Percentiles rank a stretch among this genome's conserved stretches.
These are phyloP conservation scores for Eutrigla gurnardus DNA, from an alignment of 2,797 vertebrate species.

Conservation along the genomic window DNA sequence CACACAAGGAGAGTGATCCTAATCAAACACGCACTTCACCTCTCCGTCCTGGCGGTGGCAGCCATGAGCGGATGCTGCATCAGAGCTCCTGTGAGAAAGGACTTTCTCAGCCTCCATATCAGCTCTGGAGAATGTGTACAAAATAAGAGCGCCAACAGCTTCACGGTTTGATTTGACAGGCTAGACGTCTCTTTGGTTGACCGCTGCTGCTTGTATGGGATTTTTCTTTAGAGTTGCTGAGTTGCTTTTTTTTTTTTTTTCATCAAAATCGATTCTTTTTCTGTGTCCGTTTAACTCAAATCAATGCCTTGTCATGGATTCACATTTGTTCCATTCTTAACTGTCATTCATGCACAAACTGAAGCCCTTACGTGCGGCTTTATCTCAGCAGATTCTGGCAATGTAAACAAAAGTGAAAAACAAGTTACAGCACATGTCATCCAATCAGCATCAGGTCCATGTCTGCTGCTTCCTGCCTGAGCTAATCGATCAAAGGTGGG, in stretches of 20 bases:
- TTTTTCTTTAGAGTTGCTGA: conserved; percentile 21
- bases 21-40: conserved; percentile 32
- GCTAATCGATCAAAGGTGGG: conserved; percentile 72
- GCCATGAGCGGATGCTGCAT: conserved; percentile 37
- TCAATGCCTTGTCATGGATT: conserved; percentile 31
- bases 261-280: conserved; percentile 20
- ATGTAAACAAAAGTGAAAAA: conserved; percentile 58
- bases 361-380: conserved; percentile 7
- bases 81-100: conserved; percentile 17
- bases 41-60: conserved; percentile 59
- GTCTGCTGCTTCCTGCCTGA: conserved; percentile 63
- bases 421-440: conserved; percentile 55
- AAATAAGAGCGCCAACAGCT: conserved; percentile 42
- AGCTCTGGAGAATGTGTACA: conserved; percentile 46
- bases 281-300: conserved; percentile 23
- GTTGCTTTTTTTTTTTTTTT: neutral
- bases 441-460: conserved; percentile 41
- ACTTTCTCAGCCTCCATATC: conserved; percentile 44
- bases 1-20: neutral
- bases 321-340: neutral
- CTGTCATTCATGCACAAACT: conserved; percentile 22
- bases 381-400: conserved; percentile 31
- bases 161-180: conserved; percentile 52
- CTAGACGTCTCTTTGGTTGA: conserved; percentile 42
- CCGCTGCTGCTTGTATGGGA: conserved; percentile 46